Evolutionary conservation across 2,113 vertebrate species (phyloP).

Genomic region (Cyprinodon variegatus): DNA sequence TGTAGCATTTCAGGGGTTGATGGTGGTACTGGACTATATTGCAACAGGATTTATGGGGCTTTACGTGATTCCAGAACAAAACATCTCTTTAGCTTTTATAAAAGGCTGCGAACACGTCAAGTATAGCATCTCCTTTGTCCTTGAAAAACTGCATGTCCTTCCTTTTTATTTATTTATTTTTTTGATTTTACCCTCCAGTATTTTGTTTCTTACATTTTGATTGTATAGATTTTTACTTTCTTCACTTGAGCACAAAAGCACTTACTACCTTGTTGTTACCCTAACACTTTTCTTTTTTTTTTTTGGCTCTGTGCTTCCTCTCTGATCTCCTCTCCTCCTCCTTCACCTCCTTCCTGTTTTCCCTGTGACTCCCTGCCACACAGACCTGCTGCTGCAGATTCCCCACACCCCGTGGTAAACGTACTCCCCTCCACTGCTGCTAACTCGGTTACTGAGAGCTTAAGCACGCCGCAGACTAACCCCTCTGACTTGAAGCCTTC

Average conservation of each 20-base stretch:
- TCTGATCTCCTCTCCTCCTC: conserved; percentile 2
- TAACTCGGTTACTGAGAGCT: conserved; percentile 93
- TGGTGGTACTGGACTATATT: not conserved
- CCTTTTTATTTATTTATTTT: conserved; percentile 15
- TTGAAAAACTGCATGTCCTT: not conserved
- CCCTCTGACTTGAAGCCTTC: conserved; percentile 84
- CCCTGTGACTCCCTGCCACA: conserved; percentile 65
- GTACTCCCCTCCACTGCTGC: conserved; percentile 90
- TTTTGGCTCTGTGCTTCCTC: conserved; percentile 29
- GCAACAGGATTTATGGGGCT: not conserved
- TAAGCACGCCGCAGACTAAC: conserved; percentile 92
- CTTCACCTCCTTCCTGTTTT: not conserved
- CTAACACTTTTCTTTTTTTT: conserved; percentile 18
- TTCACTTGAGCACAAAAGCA: conserved; percentile 28
- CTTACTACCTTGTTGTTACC: conserved; percentile 46
- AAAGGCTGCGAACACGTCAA: not conserved
- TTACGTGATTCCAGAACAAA: not conserved
- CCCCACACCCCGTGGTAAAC: conserved; percentile 87
- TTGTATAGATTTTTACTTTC: conserved; percentile 47
- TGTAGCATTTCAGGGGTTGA: not conserved
- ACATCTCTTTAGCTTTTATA: not conserved
- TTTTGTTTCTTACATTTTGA: conserved; percentile 51
- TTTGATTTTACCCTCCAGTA: conserved; percentile 24
- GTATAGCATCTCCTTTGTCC: not conserved
- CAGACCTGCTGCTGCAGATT: conserved; percentile 90